These are phyloP conservation scores for Dynastes hyllus DNA, from an alignment of 2,888 invertebrate species.

Conservation along the genomic window DNA sequence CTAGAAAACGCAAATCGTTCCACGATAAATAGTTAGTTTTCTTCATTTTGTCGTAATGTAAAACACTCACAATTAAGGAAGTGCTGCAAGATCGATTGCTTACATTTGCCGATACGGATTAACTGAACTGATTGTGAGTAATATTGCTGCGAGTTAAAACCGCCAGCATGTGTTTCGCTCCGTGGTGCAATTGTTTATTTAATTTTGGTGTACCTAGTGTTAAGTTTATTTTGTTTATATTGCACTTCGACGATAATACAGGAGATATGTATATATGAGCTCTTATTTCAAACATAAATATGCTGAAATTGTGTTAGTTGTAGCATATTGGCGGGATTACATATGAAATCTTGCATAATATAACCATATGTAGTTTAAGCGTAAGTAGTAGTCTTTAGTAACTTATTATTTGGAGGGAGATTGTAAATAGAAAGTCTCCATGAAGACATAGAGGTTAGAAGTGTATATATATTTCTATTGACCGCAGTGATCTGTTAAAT, in stretches of 20 bases:
- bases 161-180: neutral
- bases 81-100: neutral
- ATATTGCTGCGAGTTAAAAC: neutral
- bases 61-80: neutral
- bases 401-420: no score
- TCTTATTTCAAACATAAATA: no score
- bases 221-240: neutral
- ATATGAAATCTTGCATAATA: no score
- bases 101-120: neutral
- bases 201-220: neutral
- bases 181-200: constrained; percentile 8
- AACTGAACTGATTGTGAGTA: neutral
- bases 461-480: no score
- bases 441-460: no score
- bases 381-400: no score
- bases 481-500: no score
- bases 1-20: neutral
- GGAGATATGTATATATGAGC: no score
- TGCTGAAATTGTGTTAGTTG: no score
- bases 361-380: no score
- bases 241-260: neutral
- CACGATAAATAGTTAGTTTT: neutral
- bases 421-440: no score
- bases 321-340: no score
- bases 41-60: neutral